Conservation (phyloP, 92 coral and sea anemone genomes). For the Pocillopora meandrina region DNA sequence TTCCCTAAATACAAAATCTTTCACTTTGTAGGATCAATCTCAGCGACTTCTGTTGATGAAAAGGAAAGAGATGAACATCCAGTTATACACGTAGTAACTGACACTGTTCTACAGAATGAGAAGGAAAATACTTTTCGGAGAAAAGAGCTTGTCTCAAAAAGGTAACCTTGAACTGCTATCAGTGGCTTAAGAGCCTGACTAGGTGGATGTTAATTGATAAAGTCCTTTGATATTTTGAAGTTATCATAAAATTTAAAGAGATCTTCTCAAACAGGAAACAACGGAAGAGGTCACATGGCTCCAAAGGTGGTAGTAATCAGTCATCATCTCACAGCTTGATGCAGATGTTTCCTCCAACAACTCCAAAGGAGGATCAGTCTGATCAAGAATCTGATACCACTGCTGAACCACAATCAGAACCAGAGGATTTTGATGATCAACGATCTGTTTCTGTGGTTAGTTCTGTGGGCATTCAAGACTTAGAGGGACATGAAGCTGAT, state of each 20-base stretch:
- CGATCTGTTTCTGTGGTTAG: constrained; percentile 68
- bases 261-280: constrained; percentile 10
- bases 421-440: constrained; percentile 59
- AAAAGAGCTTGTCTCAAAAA: neutral
- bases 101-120: neutral
- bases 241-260: no score
- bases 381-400: constrained; percentile 75
- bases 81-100: neutral
- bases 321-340: neutral
- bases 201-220: neutral
- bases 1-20: no score
- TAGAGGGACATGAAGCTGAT: neutral
- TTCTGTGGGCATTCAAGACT: constrained; percentile 36
- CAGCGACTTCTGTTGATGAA: neutral
- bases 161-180: neutral
- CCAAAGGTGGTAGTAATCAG: constrained; percentile 4
- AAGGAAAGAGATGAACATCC: neutral
- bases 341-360: constrained; percentile 15
- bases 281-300: constrained; percentile 31
- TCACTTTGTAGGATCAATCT: constrained; percentile 8
- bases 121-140: neutral
- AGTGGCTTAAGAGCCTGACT: neutral
- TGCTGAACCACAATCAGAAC: constrained; percentile 79
- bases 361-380: constrained; percentile 41
- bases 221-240: neutral